A percentile compares a stretch with the other conserved stretches of the same genome.
These are phyloP conservation scores for Pseudomyrmex dendroicus DNA, from an alignment of 1,140 invertebrate genomes.

Conservation along the genomic window DNA sequence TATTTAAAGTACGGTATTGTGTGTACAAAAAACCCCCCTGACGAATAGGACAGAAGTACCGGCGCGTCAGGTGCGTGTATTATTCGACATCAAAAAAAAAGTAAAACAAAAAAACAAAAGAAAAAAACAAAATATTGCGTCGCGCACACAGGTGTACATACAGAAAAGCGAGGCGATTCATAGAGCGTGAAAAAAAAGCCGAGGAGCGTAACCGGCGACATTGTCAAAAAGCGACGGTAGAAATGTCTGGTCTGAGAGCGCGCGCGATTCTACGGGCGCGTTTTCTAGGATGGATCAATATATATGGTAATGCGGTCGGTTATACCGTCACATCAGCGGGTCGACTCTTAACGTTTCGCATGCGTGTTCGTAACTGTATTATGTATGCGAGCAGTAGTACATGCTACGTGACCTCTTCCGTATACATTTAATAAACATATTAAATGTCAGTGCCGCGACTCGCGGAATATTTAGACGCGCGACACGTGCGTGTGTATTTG, in stretches of 20 bases:
- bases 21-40: neutral
- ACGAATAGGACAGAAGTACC: neutral
- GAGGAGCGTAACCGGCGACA: constrained; percentile 15
- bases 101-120: neutral
- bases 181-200: constrained; percentile 29
- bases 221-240: constrained; percentile 27
- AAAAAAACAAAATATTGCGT: no score
- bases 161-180: constrained; percentile 16
- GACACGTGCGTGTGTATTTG: constrained; percentile 10
- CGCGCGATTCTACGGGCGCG: constrained; percentile 9
- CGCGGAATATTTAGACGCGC: constrained; percentile 9
- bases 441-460: neutral
- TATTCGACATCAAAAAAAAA: neutral
- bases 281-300: constrained; percentile 63
- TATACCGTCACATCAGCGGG: constrained; percentile 48
- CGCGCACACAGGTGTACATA: no score
- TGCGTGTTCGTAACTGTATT: constrained; percentile 56
- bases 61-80: neutral
- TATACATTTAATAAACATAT: constrained; percentile 46
- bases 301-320: constrained; percentile 67
- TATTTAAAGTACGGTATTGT: neutral
- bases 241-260: neutral
- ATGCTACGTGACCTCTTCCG: constrained; percentile 21
- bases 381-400: constrained; percentile 43
- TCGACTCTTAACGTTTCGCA: constrained; percentile 35